A percentile compares a stretch with the other conserved stretches of the same genome.
phyloP scores from a whole-genome alignment of 1,140 invertebrate genomes.

The Drosophila simulans region DNA sequence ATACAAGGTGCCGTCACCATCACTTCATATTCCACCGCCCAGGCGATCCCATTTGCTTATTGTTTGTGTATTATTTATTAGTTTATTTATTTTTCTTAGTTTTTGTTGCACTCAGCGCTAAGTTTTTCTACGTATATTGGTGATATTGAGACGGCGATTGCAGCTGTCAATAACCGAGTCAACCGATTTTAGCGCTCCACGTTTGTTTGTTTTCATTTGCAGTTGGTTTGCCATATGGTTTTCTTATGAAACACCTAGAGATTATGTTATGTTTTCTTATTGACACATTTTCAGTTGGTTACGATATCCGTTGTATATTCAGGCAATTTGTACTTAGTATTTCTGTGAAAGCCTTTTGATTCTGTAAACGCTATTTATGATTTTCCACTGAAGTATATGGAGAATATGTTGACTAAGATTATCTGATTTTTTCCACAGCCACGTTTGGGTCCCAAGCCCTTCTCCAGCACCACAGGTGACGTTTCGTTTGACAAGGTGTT shows the following conservation, averaged over 20 bases:
- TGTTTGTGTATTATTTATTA: neutral
- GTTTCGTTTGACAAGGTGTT: conserved; percentile 93
- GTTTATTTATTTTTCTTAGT: neutral
- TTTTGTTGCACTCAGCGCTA: neutral
- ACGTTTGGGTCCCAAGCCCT: conserved; percentile 92
- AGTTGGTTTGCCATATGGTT: neutral
- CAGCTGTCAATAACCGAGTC: neutral
- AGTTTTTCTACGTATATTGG: neutral
- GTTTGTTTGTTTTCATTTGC: neutral
- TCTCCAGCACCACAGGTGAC: conserved; percentile 90
- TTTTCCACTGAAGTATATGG: neutral
- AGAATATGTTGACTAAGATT: neutral
- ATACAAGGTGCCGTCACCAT: conserved; percentile 73
- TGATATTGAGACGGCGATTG: neutral
- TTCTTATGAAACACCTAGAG: neutral
- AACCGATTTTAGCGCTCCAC: neutral
- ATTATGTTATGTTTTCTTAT: conserved; percentile 2
- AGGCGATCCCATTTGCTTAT: neutral
- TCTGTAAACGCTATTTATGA: neutral
- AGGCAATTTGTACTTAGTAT: neutral
- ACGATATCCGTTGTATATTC: neutral
- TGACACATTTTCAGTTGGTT: neutral
- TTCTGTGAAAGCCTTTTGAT: neutral
- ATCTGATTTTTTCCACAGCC: conserved; percentile 85
- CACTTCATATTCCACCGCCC: neutral